Conservation (phyloP, 1,140 invertebrate species). For the Nylanderia fulva region DNA sequence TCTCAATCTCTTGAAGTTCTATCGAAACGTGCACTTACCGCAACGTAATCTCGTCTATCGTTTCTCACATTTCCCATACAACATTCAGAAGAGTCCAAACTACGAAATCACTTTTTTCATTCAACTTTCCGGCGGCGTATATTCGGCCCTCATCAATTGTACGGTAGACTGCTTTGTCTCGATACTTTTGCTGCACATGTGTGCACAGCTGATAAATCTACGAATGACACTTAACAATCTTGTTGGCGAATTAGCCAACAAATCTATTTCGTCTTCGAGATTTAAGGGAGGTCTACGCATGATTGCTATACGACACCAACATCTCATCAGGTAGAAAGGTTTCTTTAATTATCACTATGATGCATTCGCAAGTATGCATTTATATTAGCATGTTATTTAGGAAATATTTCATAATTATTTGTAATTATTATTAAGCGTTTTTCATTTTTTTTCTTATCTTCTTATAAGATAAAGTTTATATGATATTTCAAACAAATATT, state of each 20-base stretch:
- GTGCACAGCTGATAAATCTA: constrained; percentile 67
- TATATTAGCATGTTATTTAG: not conserved
- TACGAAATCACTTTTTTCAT: constrained; percentile 84
- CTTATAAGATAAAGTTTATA: not conserved
- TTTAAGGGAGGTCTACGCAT: constrained; percentile 44
- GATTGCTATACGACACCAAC: constrained; percentile 69
- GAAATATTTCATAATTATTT: not conserved
- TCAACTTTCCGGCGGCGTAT: constrained; percentile 70
- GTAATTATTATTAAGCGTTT: too few species aligned
- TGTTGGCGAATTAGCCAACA: not conserved
- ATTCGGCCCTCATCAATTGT: not conserved
- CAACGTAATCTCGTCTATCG: not conserved
- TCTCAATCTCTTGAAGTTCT: not conserved
- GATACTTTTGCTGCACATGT: constrained; percentile 70
- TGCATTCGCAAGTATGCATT: not conserved
- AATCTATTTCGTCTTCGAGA: not conserved
- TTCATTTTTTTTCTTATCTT: not conserved
- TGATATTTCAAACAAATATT: not conserved
- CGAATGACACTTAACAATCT: constrained; percentile 32
- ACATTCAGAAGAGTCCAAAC: constrained; percentile 80
- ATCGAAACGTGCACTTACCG: not conserved
- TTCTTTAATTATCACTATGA: not conserved
- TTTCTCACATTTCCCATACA: constrained; percentile 78
- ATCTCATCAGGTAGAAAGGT: constrained; percentile 64
- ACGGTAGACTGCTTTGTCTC: constrained; percentile 65